Conservation (phyloP, 1,140 invertebrate species). For the Caenorhabditis tropicalis region DNA sequence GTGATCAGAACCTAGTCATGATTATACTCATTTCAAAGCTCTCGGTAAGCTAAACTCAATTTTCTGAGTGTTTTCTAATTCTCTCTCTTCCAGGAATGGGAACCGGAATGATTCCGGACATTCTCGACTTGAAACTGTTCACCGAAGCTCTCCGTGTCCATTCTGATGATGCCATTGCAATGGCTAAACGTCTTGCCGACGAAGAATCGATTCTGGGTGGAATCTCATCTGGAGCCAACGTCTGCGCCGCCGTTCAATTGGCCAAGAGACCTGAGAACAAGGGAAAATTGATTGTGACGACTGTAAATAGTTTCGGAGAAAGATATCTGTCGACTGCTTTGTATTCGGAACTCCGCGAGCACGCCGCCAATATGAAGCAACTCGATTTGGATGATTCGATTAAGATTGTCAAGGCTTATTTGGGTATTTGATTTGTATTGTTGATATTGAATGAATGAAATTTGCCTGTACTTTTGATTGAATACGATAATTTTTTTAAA, state of each 20-base stretch:
- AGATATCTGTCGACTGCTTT: slow-evolving; percentile 60
- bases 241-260: slow-evolving; percentile 60
- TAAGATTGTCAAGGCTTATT: slow-evolving; percentile 19
- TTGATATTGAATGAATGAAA: no score
- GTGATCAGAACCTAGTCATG: not conserved
- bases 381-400: slow-evolving; percentile 47
- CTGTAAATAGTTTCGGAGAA: slow-evolving; percentile 62
- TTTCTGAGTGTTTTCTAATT: not conserved
- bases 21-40: not conserved
- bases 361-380: slow-evolving; percentile 48
- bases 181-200: slow-evolving; percentile 62
- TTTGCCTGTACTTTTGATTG: not conserved
- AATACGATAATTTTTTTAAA: not conserved
- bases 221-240: slow-evolving; percentile 64
- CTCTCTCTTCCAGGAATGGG: slow-evolving; percentile 59
- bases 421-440: not conserved
- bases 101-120: slow-evolving; percentile 63
- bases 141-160: slow-evolving; percentile 63
- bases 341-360: slow-evolving; percentile 51
- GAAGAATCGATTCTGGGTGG: slow-evolving; percentile 64
- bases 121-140: slow-evolving; percentile 59
- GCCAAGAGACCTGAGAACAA: slow-evolving; percentile 65
- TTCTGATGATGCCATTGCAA: slow-evolving; percentile 65
- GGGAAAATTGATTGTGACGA: slow-evolving; percentile 66
- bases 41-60: not conserved